A percentile compares a stretch with the other conserved stretches of the same genome.
Conservation (phyloP, 2,888 invertebrate genomes). For the Stenurella melanura region DNA sequence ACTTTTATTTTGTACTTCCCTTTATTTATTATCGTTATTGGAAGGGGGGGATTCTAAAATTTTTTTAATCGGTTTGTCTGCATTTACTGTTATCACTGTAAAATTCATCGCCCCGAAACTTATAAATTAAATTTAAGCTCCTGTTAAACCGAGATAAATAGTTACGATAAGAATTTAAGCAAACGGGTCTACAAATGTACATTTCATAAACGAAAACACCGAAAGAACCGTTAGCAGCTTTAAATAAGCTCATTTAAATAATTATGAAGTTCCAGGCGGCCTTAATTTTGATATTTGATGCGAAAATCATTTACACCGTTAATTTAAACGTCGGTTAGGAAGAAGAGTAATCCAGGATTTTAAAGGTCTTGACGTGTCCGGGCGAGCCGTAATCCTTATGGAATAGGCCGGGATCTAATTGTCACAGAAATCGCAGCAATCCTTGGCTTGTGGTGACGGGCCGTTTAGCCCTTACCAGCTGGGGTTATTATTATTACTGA, state of each 20-base stretch:
- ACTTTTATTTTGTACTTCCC: too few species aligned
- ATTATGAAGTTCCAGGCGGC: conserved; percentile 12
- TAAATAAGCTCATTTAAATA: conserved; percentile 26
- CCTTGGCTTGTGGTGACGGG: conserved; percentile 41
- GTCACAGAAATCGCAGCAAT: conserved; percentile 47
- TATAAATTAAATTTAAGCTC: too few species aligned
- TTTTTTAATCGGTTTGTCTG: too few species aligned
- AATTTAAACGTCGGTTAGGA: conserved; percentile 40
- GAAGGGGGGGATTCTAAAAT: too few species aligned
- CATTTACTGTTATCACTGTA: too few species aligned
- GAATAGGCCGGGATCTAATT: conserved; percentile 54
- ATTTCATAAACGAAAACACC: neutral
- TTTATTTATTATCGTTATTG: too few species aligned
- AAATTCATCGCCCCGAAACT: too few species aligned
- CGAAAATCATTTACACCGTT: conserved; percentile 41
- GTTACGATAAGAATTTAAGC: too few species aligned
- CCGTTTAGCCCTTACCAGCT: conserved; percentile 34
- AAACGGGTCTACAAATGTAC: neutral
- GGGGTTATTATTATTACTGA: conserved; percentile 37
- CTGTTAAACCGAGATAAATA: too few species aligned
- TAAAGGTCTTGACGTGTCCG: conserved; percentile 48
- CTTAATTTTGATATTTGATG: conserved; percentile 35
- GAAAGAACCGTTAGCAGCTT: neutral
- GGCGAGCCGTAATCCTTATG: conserved; percentile 49
- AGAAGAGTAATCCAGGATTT: conserved; percentile 44